Percentiles rank a stretch among this genome's conserved stretches.
Conservation (phyloP, 1,140 invertebrate genomes). For the Leptoteleia sp. region DNA sequence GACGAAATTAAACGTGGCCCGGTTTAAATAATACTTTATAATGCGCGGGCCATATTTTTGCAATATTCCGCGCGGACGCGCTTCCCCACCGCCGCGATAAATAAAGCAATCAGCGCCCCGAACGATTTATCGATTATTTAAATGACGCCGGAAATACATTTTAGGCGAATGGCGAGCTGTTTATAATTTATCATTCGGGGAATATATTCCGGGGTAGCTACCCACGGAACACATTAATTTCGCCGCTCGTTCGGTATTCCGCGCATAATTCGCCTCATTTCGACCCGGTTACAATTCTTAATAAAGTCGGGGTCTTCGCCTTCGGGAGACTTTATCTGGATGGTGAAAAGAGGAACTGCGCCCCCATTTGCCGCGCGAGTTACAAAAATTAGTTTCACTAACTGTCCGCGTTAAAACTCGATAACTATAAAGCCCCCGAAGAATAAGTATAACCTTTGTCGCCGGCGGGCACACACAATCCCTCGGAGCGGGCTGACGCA, state of each 20-base stretch:
- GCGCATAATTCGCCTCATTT: conserved; percentile 25
- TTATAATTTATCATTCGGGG: conserved; percentile 4
- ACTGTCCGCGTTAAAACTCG: conserved; percentile 46
- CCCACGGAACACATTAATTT: conserved; percentile 15
- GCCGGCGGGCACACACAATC: conserved; percentile 55
- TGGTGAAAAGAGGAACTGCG: conserved; percentile 33
- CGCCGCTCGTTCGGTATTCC: no score
- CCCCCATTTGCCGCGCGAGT: conserved; percentile 37
- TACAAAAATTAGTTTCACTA: conserved; percentile 59
- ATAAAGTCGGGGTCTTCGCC: no score
- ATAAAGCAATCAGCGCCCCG: neutral
- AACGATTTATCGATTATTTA: neutral
- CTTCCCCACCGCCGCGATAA: neutral
- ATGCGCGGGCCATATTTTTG: conserved; percentile 11
- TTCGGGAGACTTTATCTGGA: conserved; percentile 32
- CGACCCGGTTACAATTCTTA: conserved; percentile 29
- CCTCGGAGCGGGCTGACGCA: conserved; percentile 38
- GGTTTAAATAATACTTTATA: neutral
- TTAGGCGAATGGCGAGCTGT: no score
- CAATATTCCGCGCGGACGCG: neutral
- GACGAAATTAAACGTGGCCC: neutral
- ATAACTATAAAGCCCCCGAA: conserved; percentile 50
- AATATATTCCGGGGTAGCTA: conserved; percentile 8
- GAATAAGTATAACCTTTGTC: conserved; percentile 57
- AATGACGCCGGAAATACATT: neutral